phyloP scores from a whole-genome alignment of 2,797 vertebrate genomes.

The Cuniculus paca region DNA sequence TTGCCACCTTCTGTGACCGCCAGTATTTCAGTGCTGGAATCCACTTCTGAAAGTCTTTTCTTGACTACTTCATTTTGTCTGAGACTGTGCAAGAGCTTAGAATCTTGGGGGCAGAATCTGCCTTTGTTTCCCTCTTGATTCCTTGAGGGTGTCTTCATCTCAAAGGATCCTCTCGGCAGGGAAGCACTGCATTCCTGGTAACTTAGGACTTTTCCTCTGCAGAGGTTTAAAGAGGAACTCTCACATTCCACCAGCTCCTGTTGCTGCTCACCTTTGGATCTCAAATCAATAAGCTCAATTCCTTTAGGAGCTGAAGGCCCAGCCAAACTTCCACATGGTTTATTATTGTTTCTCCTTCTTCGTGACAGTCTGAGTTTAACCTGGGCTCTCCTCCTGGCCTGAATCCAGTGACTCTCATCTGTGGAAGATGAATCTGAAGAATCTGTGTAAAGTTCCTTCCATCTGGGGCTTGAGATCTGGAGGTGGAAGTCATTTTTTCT shows the following conservation, averaged over 20 bases:
- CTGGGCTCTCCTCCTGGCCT: conserved; percentile 91
- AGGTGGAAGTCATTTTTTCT: conserved; percentile 82
- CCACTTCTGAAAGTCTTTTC: conserved; percentile 88
- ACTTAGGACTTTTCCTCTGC: conserved; percentile 80
- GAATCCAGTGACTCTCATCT: conserved; percentile 90
- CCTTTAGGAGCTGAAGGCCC: conserved; percentile 76
- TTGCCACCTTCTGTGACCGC: conserved; percentile 79
- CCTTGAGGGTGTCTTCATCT: conserved; percentile 79
- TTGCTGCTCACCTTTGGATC: conserved; percentile 84
- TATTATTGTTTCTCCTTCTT: conserved; percentile 88
- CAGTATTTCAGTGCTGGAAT: conserved; percentile 87
- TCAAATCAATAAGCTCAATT: conserved; percentile 90
- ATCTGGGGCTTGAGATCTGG: conserved; percentile 74
- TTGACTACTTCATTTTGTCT: conserved; percentile 87
- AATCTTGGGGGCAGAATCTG: conserved; percentile 68
- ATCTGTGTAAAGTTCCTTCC: conserved; percentile 77
- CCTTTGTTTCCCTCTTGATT: conserved; percentile 80
- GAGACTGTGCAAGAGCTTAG: conserved; percentile 79
- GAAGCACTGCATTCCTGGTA: conserved; percentile 83
- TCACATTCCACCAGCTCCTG: conserved; percentile 85
- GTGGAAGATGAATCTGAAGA: conserved; percentile 92
- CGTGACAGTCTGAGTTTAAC: conserved; percentile 90
- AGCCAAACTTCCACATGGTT: conserved; percentile 83
- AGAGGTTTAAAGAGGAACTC: conserved; percentile 87
- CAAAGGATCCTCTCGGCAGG: conserved; percentile 77